These are phyloP conservation scores for Harpagoxenus sublaevis DNA, from an alignment of 2,888 invertebrate species.

Conservation along the genomic window DNA sequence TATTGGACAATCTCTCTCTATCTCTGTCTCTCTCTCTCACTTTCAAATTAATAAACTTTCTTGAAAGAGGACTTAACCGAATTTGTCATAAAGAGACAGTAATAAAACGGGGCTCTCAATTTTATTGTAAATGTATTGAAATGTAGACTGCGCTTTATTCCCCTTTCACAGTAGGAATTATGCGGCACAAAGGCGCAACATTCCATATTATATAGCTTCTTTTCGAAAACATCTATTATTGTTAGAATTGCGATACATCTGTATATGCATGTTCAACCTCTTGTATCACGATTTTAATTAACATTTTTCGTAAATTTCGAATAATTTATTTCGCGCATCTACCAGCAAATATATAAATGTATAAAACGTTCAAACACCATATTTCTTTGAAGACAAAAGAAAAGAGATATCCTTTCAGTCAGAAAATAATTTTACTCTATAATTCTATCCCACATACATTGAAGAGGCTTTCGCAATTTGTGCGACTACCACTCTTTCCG, in stretches of 20 bases:
- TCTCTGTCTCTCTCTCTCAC: background rate
- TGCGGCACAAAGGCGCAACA: background rate
- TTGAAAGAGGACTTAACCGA: background rate
- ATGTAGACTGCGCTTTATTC: constrained; percentile 25
- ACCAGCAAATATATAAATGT: background rate
- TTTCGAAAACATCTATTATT: constrained; percentile 13
- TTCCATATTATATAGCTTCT: background rate
- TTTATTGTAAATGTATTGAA: constrained; percentile 22
- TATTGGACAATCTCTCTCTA: background rate
- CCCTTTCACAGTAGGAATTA: background rate
- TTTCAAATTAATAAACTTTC: constrained; percentile 26
- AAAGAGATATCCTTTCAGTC: background rate
- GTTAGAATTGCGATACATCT: background rate
- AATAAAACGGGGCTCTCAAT: constrained; percentile 13
- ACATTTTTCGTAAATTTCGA: background rate
- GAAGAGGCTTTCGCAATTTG: background rate
- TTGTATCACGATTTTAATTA: background rate
- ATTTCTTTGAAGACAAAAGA: background rate
- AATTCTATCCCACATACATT: background rate
- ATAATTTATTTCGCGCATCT: background rate
- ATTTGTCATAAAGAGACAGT: constrained; percentile 28
- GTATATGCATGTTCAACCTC: background rate
- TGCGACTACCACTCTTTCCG: background rate
- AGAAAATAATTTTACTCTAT: background rate
- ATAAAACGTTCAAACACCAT: background rate